Base-by-base conservation (phyloP, 2,888 invertebrate genomes). In the Drosophila macrospina region DNA sequence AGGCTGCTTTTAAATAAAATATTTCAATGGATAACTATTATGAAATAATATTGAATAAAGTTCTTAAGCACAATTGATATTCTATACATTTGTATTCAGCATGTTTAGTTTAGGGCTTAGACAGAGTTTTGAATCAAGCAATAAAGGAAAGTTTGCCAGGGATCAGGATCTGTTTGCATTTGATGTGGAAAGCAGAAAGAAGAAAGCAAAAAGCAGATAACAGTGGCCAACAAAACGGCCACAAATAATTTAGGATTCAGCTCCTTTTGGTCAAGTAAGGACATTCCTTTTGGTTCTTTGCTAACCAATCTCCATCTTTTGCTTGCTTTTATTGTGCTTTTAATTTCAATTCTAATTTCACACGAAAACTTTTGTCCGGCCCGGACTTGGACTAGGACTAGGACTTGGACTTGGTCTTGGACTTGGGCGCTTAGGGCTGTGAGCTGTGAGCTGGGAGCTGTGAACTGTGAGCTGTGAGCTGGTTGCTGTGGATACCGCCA, bases 261-360 rank as follows among this genome's bases (percentile, higher is more conserved):
- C 39, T 63, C 5, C 6, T 5, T 32, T 44, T 30, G 48, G 37
- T 30, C 15, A 13, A 26, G 4, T 1, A 20, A 24, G 15, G 11
- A 1, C 37, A 10, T 28, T 32, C 24, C 30, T 16, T 59, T 57
- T 37, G 26, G 6, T 37, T 15, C 45, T 36, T 57, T 57, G 57
- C 39, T 47, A 39, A 57, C 5, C 56, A 28, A 26, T 45, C 32
- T 30, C 24, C 4, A 2, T 10, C 8, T 15, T 15, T 30, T 4
- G n/a, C 16, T 13, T 28, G 28, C 41, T 57, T 60, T 66, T 55
- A 60, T 76, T 71, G 77, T 79, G 64, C 80, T 77, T 73, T 82
- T 86, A 82, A 83, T 86, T 76, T 64, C 77, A 76, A 82, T 73
- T 79, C 71, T 66, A 74, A 74, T 83, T 81, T 83, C 74, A 83